Evolutionary conservation across 2,888 invertebrate species (phyloP).

Genomic region (Ecdyonurus torrentis): DNA sequence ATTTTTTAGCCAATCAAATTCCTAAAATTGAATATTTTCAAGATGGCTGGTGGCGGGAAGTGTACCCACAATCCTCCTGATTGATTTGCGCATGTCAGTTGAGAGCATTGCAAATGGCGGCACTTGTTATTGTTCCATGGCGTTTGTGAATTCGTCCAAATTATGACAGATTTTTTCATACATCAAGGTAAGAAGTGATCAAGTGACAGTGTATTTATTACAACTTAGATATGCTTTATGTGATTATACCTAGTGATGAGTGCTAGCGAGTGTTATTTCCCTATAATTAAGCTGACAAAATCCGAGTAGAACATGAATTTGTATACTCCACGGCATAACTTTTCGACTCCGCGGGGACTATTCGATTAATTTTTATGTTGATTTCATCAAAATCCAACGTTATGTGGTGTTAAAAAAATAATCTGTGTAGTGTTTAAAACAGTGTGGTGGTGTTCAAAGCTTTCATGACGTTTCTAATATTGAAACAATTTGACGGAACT

Average conservation of each 20-base stretch:
- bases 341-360: slow-evolving; percentile 14
- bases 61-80: slow-evolving; percentile 24
- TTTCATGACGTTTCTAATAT: background rate
- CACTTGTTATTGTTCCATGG: slow-evolving; percentile 97
- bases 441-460: background rate
- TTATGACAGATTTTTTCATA: slow-evolving; percentile 30
- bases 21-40: slow-evolving; percentile 10
- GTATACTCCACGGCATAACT: slow-evolving; percentile 13
- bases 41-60: slow-evolving; percentile 23
- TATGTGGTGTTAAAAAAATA: background rate
- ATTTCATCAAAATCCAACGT: background rate
- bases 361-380: background rate
- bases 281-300: background rate
- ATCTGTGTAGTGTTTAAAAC: background rate
- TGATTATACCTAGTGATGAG: background rate
- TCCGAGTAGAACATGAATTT: background rate
- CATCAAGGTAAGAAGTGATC: slow-evolving; percentile 26
- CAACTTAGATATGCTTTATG: background rate
- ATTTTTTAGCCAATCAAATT: background rate
- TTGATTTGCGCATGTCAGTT: slow-evolving; percentile 55
- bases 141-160: slow-evolving; percentile 39
- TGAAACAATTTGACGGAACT: slow-evolving; percentile 9
- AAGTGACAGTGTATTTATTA: slow-evolving; percentile 11
- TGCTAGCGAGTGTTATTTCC: background rate
- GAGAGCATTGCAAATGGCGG: slow-evolving; percentile 93